phyloP scores from a whole-genome alignment of 1,140 invertebrate species.

The Campoletis sonorensis region DNA sequence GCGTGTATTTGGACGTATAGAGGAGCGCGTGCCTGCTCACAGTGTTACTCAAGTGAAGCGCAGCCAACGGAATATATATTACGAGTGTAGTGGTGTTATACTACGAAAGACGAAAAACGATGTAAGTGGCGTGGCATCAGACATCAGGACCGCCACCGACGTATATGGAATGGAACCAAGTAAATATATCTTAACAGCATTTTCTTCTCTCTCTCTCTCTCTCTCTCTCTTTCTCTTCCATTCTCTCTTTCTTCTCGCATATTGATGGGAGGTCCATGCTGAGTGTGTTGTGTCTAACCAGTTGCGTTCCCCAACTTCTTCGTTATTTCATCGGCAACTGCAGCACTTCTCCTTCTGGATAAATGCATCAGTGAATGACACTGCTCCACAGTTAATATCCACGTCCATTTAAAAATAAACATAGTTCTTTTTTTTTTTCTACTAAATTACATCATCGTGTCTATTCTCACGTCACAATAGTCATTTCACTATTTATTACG shows the following conservation, averaged over 20 bases:
- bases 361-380: too few relatives aligned
- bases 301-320: conserved; percentile 31
- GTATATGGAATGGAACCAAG: conserved; percentile 66
- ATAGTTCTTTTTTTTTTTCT: too few relatives aligned
- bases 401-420: too few relatives aligned
- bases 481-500: too few relatives aligned
- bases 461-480: too few relatives aligned
- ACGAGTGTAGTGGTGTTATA: conserved; percentile 9
- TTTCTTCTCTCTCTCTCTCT: conserved; percentile 51
- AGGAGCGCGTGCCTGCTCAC: conserved; percentile 24
- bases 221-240: background rate
- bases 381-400: too few relatives aligned
- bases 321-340: conserved; percentile 22
- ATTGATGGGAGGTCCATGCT: conserved; percentile 72
- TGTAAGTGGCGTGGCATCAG: conserved; percentile 31
- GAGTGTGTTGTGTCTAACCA: conserved; percentile 73
- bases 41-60: background rate
- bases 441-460: too few relatives aligned
- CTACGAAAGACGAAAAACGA: conserved; percentile 3
- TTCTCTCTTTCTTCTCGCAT: conserved; percentile 56
- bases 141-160: conserved; percentile 42
- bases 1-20: conserved; percentile 43
- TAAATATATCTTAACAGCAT: conserved; percentile 74
- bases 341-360: background rate
- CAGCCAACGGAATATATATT: background rate